Evolutionary conservation across 1,140 invertebrate species (phyloP), one percentile per base, ranked within the genome.

Genomic region (Chionoecetes opilio): DNA sequence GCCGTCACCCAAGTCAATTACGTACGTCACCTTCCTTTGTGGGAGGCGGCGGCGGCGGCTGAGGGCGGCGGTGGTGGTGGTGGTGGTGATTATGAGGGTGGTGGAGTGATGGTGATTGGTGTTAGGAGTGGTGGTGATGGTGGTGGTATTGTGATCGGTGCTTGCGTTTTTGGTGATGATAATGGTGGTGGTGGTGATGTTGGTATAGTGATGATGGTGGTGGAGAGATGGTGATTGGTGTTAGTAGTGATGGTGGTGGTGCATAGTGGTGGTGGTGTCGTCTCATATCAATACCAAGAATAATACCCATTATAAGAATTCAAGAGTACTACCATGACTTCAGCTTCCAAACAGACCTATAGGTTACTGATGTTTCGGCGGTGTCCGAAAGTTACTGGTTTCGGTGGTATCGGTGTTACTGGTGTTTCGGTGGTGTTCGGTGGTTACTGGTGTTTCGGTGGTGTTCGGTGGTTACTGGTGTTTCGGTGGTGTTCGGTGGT

Each of bases 1-100:
- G 89, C 89, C 29, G 46, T 91, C 89, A 91, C 46, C 89, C 89
- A 91, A 91, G 89, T 91, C 89, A 91, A 91, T 91, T 91, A 91
- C 75, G 34, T 91, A 53, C 89, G 89, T 91, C 89, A 91, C 89
- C 75, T 91, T 91, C 89, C 89, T 75, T 91, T 91, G 89, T 91
- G 46, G 46, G 46, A 75, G 89, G 89, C 46, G 89, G 89, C 46
- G 32, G n/a, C 3, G n/a, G 53, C 84, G 31, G 31, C 34, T 31
- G 35, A 32, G 9, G 32, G 84, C 14, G 17, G 6, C 31, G 84
- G 31, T 86, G 84, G 38, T 53, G 37, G 89, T 34, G n/a, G 5
- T 31, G 89, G 46, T 75, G 89, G 46, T 35, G 89, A 26, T 35
- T 21, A 53, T 35, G 46, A 37, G 21, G 84, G n/a, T 17, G 82